phyloP scores from a whole-genome alignment of 2,797 vertebrate species.

The Rhyacichthys aspro region DNA sequence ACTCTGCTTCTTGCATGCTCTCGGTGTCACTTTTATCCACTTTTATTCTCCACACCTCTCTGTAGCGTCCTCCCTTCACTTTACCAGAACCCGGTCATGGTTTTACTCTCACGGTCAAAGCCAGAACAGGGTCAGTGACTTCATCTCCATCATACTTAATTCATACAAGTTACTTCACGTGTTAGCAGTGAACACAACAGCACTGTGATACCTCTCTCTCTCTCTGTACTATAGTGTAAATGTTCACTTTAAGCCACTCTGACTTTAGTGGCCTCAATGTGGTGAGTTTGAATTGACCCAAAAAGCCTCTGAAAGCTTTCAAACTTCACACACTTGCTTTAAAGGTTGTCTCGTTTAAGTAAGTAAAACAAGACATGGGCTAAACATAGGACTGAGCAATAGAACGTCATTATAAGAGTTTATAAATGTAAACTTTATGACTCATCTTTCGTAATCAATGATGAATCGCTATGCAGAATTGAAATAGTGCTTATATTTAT shows the following conservation, averaged over 20 bases:
- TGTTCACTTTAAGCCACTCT: slow-evolving; percentile 43
- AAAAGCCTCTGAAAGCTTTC: slow-evolving; percentile 53
- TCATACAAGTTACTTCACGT: slow-evolving; percentile 65
- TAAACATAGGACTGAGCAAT: background rate
- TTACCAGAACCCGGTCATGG: slow-evolving; percentile 38
- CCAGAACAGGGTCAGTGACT: slow-evolving; percentile 48
- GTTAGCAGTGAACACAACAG: slow-evolving; percentile 35
- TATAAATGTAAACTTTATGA: too few species aligned
- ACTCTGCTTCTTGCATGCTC: slow-evolving; percentile 55
- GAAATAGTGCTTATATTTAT: too few species aligned
- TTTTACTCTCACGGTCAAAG: slow-evolving; percentile 32
- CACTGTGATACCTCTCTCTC: slow-evolving; percentile 23
- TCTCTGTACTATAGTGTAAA: slow-evolving; percentile 29
- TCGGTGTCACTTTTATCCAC: slow-evolving; percentile 51
- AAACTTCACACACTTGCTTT: slow-evolving; percentile 40
- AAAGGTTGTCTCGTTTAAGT: slow-evolving; percentile 35
- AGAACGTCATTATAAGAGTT: too few species aligned
- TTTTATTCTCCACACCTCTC: slow-evolving; percentile 26
- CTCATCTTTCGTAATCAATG: too few species aligned
- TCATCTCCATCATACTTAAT: slow-evolving; percentile 66
- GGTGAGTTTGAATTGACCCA: slow-evolving; percentile 40
- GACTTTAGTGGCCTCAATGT: slow-evolving; percentile 36
- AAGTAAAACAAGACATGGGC: too few species aligned
- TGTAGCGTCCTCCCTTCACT: slow-evolving; percentile 35
- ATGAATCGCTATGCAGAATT: too few species aligned